Conservation (phyloP, 2,888 invertebrate species). For the Entomobrya multifasciata region DNA sequence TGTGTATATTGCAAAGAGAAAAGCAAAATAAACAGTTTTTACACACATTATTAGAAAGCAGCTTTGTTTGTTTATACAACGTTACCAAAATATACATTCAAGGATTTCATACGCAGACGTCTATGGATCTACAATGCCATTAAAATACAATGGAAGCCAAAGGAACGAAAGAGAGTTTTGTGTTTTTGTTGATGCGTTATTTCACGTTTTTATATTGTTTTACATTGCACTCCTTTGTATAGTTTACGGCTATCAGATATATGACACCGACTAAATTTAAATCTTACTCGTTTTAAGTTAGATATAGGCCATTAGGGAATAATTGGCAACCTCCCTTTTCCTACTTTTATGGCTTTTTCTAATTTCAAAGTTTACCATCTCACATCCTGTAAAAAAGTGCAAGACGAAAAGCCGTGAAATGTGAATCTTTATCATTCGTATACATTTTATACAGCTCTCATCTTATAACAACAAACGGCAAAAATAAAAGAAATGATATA, state of each 20-base stretch:
- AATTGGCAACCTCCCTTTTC: conserved; percentile 68
- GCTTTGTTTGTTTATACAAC: not conserved
- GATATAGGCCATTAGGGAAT: conserved; percentile 75
- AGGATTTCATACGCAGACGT: too few species aligned
- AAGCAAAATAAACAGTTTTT: conserved; percentile 29
- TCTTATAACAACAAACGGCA: too few species aligned
- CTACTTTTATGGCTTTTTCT: conserved; percentile 58
- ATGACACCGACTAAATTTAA: conserved; percentile 45
- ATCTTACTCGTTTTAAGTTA: conserved; percentile 56
- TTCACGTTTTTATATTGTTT: too few species aligned
- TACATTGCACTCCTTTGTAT: not conserved
- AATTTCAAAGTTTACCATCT: conserved; percentile 53
- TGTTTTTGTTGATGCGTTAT: not conserved
- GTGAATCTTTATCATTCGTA: not conserved
- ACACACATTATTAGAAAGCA: not conserved
- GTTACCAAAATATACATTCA: too few species aligned
- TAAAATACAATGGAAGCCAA: too few species aligned
- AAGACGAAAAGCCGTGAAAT: not conserved
- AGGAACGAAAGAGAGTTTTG: not conserved
- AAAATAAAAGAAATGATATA: too few species aligned
- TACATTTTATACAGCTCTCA: too few species aligned
- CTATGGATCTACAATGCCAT: too few species aligned
- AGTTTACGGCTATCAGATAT: not conserved
- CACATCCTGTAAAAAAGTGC: not conserved
- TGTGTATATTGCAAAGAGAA: not conserved